A percentile compares a stretch with the other conserved stretches of the same genome.
Evolutionary conservation across 2,888 invertebrate genomes (phyloP).

Genomic region (Pachycephus smyrnensis): DNA sequence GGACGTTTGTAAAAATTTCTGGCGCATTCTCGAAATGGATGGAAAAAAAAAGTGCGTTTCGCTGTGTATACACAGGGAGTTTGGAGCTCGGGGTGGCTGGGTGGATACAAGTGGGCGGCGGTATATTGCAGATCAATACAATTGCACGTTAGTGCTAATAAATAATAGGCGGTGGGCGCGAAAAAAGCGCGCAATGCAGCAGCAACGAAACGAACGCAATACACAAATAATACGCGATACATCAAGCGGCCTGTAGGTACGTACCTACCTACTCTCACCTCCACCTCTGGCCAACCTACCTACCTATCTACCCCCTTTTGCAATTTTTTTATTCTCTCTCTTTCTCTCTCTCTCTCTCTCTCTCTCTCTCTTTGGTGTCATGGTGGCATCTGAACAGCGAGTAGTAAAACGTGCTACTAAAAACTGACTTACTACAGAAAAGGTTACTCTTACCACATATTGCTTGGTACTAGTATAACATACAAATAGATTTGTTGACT

Average conservation of each 20-base stretch:
- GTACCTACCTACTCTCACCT: slow-evolving; percentile 42
- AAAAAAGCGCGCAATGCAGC: slow-evolving; percentile 67
- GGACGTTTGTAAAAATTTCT: background rate
- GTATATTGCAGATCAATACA: slow-evolving; percentile 68
- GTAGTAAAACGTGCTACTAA: no score
- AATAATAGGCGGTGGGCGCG: slow-evolving; percentile 67
- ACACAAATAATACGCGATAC: slow-evolving; percentile 67
- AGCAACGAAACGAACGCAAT: slow-evolving; percentile 59
- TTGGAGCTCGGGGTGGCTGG: slow-evolving; percentile 31
- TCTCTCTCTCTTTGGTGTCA: slow-evolving; percentile 32
- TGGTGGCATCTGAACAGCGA: no score
- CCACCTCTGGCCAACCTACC: slow-evolving; percentile 13
- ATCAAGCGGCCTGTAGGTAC: slow-evolving; percentile 56
- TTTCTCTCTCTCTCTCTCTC: slow-evolving; percentile 17
- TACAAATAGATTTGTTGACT: no score
- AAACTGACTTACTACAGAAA: no score
- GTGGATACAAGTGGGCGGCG: slow-evolving; percentile 53
- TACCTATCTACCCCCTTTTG: slow-evolving; percentile 4
- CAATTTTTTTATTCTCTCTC: slow-evolving; percentile 33
- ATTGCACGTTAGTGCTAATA: slow-evolving; percentile 68
- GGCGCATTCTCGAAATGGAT: background rate
- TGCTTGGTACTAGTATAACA: no score
- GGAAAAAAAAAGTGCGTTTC: background rate
- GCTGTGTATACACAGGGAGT: slow-evolving; percentile 3
- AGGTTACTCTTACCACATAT: no score